phyloP scores from a whole-genome alignment of 2,797 vertebrate genomes.

The Rhinogobio ventralis region DNA sequence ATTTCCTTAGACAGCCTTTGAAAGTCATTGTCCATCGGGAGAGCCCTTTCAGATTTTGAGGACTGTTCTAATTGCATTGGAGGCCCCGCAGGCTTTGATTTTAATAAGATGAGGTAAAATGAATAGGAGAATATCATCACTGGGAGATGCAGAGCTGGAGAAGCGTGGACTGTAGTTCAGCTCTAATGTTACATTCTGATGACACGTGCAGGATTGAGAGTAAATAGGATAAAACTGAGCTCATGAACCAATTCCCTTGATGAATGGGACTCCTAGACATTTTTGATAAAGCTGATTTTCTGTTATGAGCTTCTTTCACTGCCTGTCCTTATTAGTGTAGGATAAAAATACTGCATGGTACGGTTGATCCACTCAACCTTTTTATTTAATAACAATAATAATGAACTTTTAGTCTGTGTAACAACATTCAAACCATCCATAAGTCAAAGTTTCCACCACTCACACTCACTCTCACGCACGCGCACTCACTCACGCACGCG shows the following conservation, averaged over 20 bases:
- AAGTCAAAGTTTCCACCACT: no score
- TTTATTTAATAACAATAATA: neutral
- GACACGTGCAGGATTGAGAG: neutral
- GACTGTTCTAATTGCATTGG: constrained; percentile 72
- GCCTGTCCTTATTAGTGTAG: neutral
- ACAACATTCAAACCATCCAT: neutral
- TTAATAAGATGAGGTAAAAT: constrained; percentile 74
- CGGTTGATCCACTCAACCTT: neutral
- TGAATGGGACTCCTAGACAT: neutral
- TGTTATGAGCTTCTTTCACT: neutral
- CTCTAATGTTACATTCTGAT: neutral
- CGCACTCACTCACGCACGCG: no score
- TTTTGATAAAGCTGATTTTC: neutral
- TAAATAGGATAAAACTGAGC: neutral
- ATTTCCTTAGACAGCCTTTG: neutral
- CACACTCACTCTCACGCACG: no score
- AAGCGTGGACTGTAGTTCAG: neutral
- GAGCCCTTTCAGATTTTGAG: constrained; percentile 60
- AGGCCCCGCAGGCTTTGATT: constrained; percentile 68
- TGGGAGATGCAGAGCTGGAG: neutral
- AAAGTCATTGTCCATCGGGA: constrained; percentile 31
- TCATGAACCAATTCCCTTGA: neutral
- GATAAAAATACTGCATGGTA: neutral
- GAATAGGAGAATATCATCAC: constrained; percentile 59
- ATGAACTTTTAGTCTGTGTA: neutral